These are phyloP conservation scores for Anoplophora glabripennis DNA, from an alignment of 1,140 invertebrate genomes.

Conservation along the genomic window DNA sequence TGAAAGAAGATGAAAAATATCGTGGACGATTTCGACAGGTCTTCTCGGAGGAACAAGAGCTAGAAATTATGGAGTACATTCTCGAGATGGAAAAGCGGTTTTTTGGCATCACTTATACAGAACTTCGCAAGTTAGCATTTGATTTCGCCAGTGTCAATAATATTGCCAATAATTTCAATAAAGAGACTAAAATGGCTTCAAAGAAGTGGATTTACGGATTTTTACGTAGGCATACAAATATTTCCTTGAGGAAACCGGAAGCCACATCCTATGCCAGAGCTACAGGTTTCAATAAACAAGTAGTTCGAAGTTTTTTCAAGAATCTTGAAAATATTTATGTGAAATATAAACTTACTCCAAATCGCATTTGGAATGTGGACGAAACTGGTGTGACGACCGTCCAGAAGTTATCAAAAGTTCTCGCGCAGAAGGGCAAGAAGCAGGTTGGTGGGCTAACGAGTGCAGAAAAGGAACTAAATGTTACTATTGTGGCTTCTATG, in stretches of 20 bases:
- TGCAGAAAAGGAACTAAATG: constrained; percentile 47
- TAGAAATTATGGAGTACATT: too few relatives aligned
- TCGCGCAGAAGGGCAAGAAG: too few relatives aligned
- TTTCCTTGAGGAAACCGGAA: constrained; percentile 23
- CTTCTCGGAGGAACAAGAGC: too few relatives aligned
- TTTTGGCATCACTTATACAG: neutral
- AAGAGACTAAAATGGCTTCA: neutral
- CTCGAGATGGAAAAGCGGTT: neutral
- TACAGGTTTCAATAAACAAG: neutral
- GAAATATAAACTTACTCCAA: too few relatives aligned
- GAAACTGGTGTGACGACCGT: too few relatives aligned
- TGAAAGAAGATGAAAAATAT: too few relatives aligned
- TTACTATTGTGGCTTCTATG: constrained; percentile 41
- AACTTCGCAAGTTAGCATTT: neutral
- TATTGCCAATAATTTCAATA: neutral
- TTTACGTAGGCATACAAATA: neutral
- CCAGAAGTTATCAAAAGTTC: neutral
- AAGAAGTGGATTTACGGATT: constrained; percentile 1
- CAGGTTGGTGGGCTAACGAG: neutral
- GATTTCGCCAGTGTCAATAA: neutral
- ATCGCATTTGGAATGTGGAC: too few relatives aligned
- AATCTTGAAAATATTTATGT: too few relatives aligned
- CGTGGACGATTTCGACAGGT: too few relatives aligned
- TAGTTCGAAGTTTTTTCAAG: too few relatives aligned
- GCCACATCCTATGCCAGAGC: constrained; percentile 15